phyloP scores from a whole-genome alignment of 2,113 vertebrate genomes.

The zebrafish (Danio rerio) region GRCz12tu NC_133182.1:37614501-37615000 shows the following conservation, averaged over 20 bases:
- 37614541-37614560: constrained; percentile 55
- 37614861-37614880: constrained; percentile 38
- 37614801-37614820: neutral
- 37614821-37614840: neutral
- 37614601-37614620: constrained; percentile 55
- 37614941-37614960: constrained; percentile 81
- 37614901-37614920: constrained; percentile 71
- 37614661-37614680: constrained; percentile 77
- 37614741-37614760: neutral
- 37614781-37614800: neutral
- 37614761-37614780: neutral
- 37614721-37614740: neutral
- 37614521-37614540: constrained; percentile 58
- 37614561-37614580: constrained; percentile 54
- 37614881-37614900: constrained; percentile 53
- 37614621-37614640: constrained; percentile 68
- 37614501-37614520: constrained; percentile 47
- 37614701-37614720: constrained; percentile 36
- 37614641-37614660: constrained; percentile 73
- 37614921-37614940: constrained; percentile 73
- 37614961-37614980: constrained; percentile 77
- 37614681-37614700: constrained; percentile 73
- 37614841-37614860: constrained; percentile 7
- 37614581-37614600: constrained; percentile 42
- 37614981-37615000: constrained; percentile 43